Percentiles rank a stretch among this genome's conserved stretches.
These are phyloP conservation scores for Muntiacus reevesi DNA, from an alignment of 2,113 vertebrate species.

Conservation along the genomic window DNA sequence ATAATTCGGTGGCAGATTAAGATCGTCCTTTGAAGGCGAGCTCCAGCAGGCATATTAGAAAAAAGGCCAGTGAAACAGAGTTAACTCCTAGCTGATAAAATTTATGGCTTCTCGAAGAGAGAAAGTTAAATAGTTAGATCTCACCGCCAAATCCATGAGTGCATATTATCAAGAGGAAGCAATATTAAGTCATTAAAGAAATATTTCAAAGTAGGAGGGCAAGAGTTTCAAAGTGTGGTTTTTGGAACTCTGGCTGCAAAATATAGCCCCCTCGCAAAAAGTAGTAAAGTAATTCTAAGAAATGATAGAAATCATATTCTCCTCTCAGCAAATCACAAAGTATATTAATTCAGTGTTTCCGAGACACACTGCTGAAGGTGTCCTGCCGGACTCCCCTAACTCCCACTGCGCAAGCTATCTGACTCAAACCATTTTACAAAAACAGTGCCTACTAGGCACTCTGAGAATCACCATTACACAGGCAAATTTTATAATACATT, in stretches of 20 bases:
- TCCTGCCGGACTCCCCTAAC: neutral
- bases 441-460: neutral
- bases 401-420: neutral
- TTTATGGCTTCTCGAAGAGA: neutral
- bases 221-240: neutral
- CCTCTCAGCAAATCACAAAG: neutral
- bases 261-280: neutral
- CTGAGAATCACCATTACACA: neutral
- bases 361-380: neutral
- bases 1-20: neutral
- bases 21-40: neutral
- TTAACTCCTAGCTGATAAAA: neutral
- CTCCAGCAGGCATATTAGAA: neutral
- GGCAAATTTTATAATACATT: neutral
- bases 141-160: neutral
- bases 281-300: neutral
- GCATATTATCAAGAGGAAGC: neutral
- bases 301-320: neutral
- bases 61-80: neutral
- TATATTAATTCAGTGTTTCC: neutral
- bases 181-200: neutral
- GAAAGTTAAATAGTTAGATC: neutral
- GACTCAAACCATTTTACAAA: neutral
- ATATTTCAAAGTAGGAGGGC: neutral
- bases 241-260: neutral